A percentile compares a stretch with the other conserved stretches of the same genome.
Evolutionary conservation across 2,888 invertebrate genomes (phyloP).

Genomic region (Ophioninae sp.): DNA sequence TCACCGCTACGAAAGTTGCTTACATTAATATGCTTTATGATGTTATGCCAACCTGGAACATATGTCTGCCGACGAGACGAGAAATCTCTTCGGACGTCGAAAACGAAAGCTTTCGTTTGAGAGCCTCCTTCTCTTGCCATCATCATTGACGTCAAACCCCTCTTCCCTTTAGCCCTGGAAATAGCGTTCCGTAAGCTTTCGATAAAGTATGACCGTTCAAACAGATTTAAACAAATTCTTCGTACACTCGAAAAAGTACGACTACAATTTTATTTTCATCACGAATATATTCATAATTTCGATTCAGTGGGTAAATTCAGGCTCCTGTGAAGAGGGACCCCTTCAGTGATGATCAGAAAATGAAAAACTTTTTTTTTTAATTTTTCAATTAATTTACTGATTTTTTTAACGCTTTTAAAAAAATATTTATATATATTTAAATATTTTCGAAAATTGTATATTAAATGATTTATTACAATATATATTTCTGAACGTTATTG

Average conservation of each 20-base stretch:
- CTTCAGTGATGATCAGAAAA: no score
- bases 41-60: constrained; percentile 74
- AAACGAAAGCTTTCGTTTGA: constrained; percentile 45
- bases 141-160: constrained; percentile 8
- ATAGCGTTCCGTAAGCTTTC: neutral
- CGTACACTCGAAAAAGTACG: neutral
- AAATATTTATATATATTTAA: no score
- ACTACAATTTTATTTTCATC: neutral
- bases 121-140: constrained; percentile 16
- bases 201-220: neutral
- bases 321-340: no score
- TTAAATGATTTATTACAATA: no score
- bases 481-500: no score
- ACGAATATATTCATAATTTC: no score
- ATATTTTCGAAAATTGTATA: no score
- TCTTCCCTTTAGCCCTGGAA: neutral
- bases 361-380: no score
- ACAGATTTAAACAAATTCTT: neutral
- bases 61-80: constrained; percentile 48
- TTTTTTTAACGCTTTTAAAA: no score
- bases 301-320: no score
- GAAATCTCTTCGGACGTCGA: constrained; percentile 49
- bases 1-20: constrained; percentile 64
- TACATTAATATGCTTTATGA: constrained; percentile 73
- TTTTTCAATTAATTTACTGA: no score